Evolutionary conservation across 1,140 invertebrate species (phyloP), one percentile per base, ranked within the genome.

Genomic region (Acarapis woodi): DNA sequence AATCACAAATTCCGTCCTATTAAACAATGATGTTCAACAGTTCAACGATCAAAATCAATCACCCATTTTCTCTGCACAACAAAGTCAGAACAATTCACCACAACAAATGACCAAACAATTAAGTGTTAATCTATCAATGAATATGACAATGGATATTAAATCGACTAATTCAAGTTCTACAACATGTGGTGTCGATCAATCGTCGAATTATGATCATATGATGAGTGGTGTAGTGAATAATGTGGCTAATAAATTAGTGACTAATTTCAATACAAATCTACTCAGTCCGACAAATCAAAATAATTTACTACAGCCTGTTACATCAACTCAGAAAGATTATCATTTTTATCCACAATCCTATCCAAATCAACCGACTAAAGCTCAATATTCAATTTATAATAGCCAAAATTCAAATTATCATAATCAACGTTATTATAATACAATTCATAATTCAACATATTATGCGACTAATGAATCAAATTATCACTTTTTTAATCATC

Each of bases 101-200:
- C n/a, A n/a, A n/a, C n/a, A n/a, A n/a, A n/a, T n/a, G n/a, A n/a
- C n/a, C n/a, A n/a, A n/a, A n/a, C n/a, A n/a, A n/a, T n/a, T 90
- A 80, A 80, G 75, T 48, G 79, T 88, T 39, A 90, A 88, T 50
- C 79, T 88, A 0, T 83, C 78, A 38, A 87, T 88, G 82, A 85
- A 83, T 53, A 88, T 88, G 82, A 88, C 82, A 15, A 85, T 87
- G 70, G 57, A 57, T 4, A 49, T 61, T 29, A 37, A 53, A 50
- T 16, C 46, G 30, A 43, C 76, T 75, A 53, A 57, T 49, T 65
- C 51, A 53, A 54, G 8, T 12, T 14, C 32, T 5, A 10, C 32
- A 4, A 16, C 32, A 16, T 9, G 15, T 14, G 15, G 8, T 4
- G 32, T 19, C 5, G 16, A 14, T 16, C 10, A 18, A 14, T 16